These are phyloP conservation scores for Brevimyrus niger DNA, from an alignment of 2,113 vertebrate species.

Conservation along the genomic window DNA sequence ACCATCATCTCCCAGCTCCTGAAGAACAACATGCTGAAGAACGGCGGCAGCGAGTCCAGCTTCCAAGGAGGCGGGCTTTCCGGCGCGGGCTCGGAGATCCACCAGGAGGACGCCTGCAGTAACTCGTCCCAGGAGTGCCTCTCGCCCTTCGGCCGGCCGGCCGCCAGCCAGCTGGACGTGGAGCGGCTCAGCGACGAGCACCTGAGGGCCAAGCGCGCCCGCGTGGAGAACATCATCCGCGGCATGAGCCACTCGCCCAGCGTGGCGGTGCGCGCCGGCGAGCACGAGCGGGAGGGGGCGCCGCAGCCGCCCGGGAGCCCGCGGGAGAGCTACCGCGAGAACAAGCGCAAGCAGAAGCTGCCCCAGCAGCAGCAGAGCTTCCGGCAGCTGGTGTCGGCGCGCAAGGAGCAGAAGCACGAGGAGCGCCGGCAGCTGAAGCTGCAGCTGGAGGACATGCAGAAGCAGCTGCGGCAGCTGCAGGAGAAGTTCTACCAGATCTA, in stretches of 20 bases:
- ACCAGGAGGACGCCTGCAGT: conserved; percentile 95
- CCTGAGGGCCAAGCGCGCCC: conserved; percentile 94
- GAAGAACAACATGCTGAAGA: conserved; percentile 98
- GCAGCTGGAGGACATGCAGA: conserved; percentile 99
- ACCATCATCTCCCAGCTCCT: conserved; percentile 99
- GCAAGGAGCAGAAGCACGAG: conserved; percentile 92
- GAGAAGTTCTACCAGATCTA: conserved; percentile 99
- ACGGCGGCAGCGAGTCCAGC: conserved; percentile 82
- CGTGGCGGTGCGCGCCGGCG: conserved; percentile 76
- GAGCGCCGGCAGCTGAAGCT: conserved; percentile 96
- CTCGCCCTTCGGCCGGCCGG: conserved; percentile 88
- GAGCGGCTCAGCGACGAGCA: conserved; percentile 96
- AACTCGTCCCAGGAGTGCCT: conserved; percentile 96
- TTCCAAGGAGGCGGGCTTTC: conserved; percentile 90
- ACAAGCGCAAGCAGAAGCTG: conserved; percentile 98
- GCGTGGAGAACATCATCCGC: conserved; percentile 98
- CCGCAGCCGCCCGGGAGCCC: conserved; percentile 77
- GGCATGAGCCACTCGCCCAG: conserved; percentile 98
- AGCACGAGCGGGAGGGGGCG: conserved; percentile 81
- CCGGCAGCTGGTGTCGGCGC: conserved; percentile 93
- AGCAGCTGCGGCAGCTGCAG: conserved; percentile 97
- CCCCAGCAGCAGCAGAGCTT: conserved; percentile 97
- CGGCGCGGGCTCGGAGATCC: conserved; percentile 86
- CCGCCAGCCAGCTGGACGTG: conserved; percentile 83
- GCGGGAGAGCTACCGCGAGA: conserved; percentile 88